phyloP scores from a whole-genome alignment of 2,888 invertebrate genomes.

The Apamea monoglypha region DNA sequence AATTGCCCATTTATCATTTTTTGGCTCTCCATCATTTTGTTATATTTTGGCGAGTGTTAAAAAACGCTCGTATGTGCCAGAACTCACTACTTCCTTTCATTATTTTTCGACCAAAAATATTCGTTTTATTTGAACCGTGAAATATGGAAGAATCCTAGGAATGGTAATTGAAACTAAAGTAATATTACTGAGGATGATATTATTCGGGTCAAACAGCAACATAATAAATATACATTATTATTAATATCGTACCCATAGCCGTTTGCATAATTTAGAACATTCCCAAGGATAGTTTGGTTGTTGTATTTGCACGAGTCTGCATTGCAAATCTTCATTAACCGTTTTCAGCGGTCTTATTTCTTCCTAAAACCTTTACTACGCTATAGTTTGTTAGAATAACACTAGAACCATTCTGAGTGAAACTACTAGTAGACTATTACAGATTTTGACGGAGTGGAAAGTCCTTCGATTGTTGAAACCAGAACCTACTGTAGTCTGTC shows the following conservation, averaged over 20 bases:
- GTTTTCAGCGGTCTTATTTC: not conserved
- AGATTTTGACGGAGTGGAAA: not conserved
- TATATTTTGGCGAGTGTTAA: not conserved
- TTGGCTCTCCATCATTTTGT: not conserved
- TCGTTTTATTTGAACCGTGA: not conserved
- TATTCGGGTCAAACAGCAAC: not conserved
- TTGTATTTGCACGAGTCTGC: conserved; percentile 18
- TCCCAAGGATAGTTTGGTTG: conserved; percentile 2
- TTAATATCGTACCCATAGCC: not conserved
- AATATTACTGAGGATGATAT: not conserved
- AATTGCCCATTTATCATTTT: not conserved
- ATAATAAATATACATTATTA: not conserved
- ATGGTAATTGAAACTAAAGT: not conserved
- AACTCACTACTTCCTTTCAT: not conserved
- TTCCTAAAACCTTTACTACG: not conserved
- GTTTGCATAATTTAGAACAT: conserved; percentile 23
- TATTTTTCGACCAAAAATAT: not conserved
- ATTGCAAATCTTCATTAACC: conserved; percentile 9
- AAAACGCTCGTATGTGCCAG: not conserved
- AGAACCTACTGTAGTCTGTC: not conserved
- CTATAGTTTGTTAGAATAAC: not conserved
- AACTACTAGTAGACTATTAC: not conserved
- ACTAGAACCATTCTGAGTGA: not conserved
- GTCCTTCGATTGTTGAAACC: not conserved
- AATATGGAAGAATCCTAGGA: not conserved